Base-by-base conservation (phyloP, 2,888 invertebrate species). In the Dynastes tityus region DNA sequence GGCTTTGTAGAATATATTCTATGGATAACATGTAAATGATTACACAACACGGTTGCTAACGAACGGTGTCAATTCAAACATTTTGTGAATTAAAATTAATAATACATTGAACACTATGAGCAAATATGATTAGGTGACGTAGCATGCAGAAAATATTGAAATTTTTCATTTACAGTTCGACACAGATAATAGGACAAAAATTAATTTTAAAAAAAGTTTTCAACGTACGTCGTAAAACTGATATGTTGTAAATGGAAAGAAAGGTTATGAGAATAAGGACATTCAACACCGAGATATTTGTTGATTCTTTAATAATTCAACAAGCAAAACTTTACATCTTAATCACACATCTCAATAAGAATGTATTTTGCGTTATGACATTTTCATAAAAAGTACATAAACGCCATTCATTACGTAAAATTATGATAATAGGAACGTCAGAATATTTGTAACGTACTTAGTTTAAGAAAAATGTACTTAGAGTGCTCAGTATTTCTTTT, bases 111-210 rank as follows among this genome's bases (percentile, higher is more conserved):
- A 45, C 55, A 71, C 55, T 45, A 74, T 68, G n/a, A 45, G 73
- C 58, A 74, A 74, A 74, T 74, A 74, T 61, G 73, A 74, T 74
- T 74, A 61, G 27, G 27, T 74, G 73, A 74, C 73, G 73, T 74
- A 45, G 61, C 73, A 2, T 27, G 73, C 73, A 74, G 73, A 74
- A 74, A 74, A 74, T 74, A 74, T 74, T 74, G 45, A 74, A 74
- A 40, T 61, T 61, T 74, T 73, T 73, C 16, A 73, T 73, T 73
- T 73, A 73, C 73, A 58, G 37, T 58, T 58, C 37, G 73, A 73
- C 73, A 73, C 16, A 73, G 40, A 58, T 73, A 73, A 73, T 73
- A 40, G 22, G 16, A 45, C 11, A 45, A 45, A 45, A 11, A 29
- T 27, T 27, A 11, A 16, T 68, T 74, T 74, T 22, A 22, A 29